Evolutionary conservation across 2,888 invertebrate species (phyloP), one percentile per base, ranked within the genome.

Genomic region (Eulithis prunata): DNA sequence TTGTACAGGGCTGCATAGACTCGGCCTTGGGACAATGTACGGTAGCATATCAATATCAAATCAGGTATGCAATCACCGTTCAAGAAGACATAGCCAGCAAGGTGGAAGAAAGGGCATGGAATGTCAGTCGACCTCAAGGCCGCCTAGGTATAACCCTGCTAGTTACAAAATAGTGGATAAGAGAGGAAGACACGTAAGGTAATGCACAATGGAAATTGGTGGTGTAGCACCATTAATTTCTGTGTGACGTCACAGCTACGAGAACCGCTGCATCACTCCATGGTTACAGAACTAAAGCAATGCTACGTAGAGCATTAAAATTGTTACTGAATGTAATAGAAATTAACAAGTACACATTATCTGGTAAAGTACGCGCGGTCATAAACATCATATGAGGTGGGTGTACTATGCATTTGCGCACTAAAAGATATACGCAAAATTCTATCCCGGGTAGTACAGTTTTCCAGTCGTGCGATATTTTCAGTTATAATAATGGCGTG

Each of bases 61-160:
- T 90, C 89, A 86, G 77, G 90, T 90, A 90, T 89, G 89, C 91
- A 89, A 86, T 88, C 89, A 83, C 82, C 87, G 88, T 90, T 76
- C 85, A 81, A 83, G 88, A 88, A 90, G 88, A 90, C 86, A 86
- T 88, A 87, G 85, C 77, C 85, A 86, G 85, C 88, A 88, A 90
- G 89, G 91, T 91, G 89, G 91, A 92, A 88, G 88, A 88, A 92
- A 92, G 91, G 91, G 88, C 91, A 90, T 86, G 89, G 89, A 86
- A 89, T 90, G 89, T 86, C 86, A 88, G 83, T 75, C 80, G 80
- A 67, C 66, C 68, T 80, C 89, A 90, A 91, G 90, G 91, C 82
- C 86, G 75, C 41, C 81, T 81, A 72, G 32, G 76, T 85, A 85
- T 86, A 82, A 87, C 61, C 80, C 85, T 68, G 71, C 82, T 71